Base-by-base conservation (phyloP, 2,113 vertebrate genomes). In the Albula glossodonta region DNA sequence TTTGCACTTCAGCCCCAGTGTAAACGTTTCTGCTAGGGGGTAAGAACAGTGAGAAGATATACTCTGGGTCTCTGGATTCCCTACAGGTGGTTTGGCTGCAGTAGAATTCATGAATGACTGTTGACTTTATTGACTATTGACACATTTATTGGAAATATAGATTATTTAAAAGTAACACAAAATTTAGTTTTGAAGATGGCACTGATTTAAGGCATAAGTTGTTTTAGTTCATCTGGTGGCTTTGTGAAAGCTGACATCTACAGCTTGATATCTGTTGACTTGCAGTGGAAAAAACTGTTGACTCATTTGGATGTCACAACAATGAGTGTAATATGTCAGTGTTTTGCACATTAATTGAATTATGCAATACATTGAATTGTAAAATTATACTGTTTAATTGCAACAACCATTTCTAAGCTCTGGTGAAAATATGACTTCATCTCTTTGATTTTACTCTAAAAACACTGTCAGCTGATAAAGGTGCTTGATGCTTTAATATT, bases 1-100 rank as follows among this genome's bases (percentile, higher is more conserved):
- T 63, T 52, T 15, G 49, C 70, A 52, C 50, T 70, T 66, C 60
- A 66, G 17, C 60, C 17, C 60, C 17, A 66, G 81, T 66, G 25
- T 86, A 77, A 80, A 80, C 51, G 41, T 31, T 78, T 84, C 77
- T 56, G 78, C 51, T 19, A 66, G 60, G 60, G 60, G 60, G 17
- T 66, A 66, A 66, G 19, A 78, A 50, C 48, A 31, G 51, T 50
- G 74, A n/a, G 2, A 60, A 60, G 57, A 60, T 2, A 5, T 22
- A 0, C 22, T 22, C 60, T 41, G 31, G 31, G 31, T 41, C 60
- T 66, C 60, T 66, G 60, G 60, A 66, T 66, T 2, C 0, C 60
- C 0, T 66, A 66, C 60, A 66, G 60, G 60, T 66, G 60, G 15
- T 22, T 66, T 66, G 60, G 60, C 60, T 66, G 7, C 15, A 66